phyloP scores from a whole-genome alignment of 1,140 invertebrate genomes.

The Eupristina koningsbergeri region DNA sequence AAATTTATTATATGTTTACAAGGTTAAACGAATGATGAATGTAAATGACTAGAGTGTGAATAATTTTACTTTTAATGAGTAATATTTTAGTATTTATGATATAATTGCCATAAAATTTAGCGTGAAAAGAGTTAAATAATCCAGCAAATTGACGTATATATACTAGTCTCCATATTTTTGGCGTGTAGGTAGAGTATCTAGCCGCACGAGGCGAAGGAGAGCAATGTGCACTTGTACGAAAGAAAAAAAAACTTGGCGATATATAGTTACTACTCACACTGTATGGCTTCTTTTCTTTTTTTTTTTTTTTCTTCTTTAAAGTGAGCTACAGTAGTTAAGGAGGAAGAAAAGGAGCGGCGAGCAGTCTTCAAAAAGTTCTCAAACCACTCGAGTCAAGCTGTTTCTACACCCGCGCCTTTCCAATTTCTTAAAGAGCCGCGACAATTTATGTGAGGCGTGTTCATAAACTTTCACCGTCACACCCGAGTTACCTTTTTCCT shows the following conservation, averaged over 20 bases:
- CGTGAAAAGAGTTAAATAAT: neutral
- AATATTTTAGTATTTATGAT: no score
- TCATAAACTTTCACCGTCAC: conserved; percentile 71
- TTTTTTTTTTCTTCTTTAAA: conserved; percentile 39
- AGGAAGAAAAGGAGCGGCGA: conserved; percentile 33
- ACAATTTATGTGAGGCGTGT: conserved; percentile 74
- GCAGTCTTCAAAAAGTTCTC: conserved; percentile 70
- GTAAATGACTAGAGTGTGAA: no score
- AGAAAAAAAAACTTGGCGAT: neutral
- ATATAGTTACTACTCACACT: neutral
- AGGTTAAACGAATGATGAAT: no score
- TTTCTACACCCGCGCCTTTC: conserved; percentile 68
- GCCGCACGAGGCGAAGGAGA: no score
- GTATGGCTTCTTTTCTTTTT: conserved; percentile 19
- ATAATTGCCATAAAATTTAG: no score
- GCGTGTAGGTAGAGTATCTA: no score
- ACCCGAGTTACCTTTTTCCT: conserved; percentile 47
- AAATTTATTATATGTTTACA: no score
- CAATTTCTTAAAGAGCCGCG: conserved; percentile 75
- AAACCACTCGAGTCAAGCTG: conserved; percentile 71
- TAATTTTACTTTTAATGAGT: no score
- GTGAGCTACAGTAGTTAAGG: conserved; percentile 23
- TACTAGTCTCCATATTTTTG: no score
- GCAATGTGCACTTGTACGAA: no score
- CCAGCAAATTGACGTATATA: neutral